These are phyloP conservation scores for Oscheius sp. DNA, from an alignment of 2,888 invertebrate species.

Conservation along the genomic window DNA sequence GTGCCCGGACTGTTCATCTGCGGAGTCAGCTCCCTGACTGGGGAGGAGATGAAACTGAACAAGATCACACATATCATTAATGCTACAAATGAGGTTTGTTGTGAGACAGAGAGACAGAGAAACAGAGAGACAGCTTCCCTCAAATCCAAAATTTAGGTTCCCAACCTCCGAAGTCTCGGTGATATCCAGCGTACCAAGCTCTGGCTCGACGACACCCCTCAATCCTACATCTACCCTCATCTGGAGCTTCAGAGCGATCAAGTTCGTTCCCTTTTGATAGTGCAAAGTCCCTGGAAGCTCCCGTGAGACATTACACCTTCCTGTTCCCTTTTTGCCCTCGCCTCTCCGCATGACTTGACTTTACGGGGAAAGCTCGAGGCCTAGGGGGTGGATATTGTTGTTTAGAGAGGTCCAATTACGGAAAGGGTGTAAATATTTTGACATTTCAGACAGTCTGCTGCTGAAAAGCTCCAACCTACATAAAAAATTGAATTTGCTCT, in stretches of 20 bases:
- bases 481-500: too few relatives aligned
- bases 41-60: constrained; percentile 79
- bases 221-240: constrained; percentile 69
- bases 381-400: neutral
- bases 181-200: constrained; percentile 72
- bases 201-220: constrained; percentile 72
- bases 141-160: constrained; percentile 53
- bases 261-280: constrained; percentile 36
- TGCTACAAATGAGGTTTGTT: constrained; percentile 81
- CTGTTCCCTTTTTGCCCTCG: too few relatives aligned
- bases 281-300: neutral
- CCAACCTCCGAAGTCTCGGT: constrained; percentile 68
- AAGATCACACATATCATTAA: constrained; percentile 85
- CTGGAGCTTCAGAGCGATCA: constrained; percentile 70
- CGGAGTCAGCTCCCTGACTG: constrained; percentile 83
- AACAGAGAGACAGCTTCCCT: too few relatives aligned
- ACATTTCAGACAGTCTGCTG: too few relatives aligned
- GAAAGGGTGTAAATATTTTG: too few relatives aligned
- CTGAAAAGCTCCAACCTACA: too few relatives aligned
- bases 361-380: neutral
- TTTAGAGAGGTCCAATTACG: too few relatives aligned
- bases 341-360: constrained; percentile 2
- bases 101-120: neutral
- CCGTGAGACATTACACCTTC: constrained; percentile 4
- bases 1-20: constrained; percentile 82